Evolutionary conservation across 1,140 invertebrate genomes (phyloP).

Genomic region (Rhyzopertha dominica): DNA sequence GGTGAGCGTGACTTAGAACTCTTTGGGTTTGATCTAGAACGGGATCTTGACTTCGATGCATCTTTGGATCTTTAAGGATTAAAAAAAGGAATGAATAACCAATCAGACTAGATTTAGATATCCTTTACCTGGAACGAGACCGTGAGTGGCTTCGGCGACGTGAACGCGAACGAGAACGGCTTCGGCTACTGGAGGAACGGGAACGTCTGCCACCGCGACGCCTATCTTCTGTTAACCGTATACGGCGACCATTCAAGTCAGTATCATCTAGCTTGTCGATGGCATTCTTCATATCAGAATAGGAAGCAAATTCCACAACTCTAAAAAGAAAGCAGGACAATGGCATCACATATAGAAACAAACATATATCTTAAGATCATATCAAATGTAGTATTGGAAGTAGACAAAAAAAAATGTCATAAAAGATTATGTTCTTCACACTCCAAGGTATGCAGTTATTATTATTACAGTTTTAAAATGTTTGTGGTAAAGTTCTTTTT

Average conservation of each 20-base stretch:
- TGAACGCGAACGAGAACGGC: slow-evolving; percentile 45
- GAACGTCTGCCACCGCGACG: slow-evolving; percentile 38
- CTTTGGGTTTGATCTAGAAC: slow-evolving; percentile 16
- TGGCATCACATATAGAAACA: too few species aligned
- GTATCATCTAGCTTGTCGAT: slow-evolving; percentile 93
- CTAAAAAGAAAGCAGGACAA: slow-evolving; percentile 47
- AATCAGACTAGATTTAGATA: too few species aligned
- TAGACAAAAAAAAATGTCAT: too few species aligned
- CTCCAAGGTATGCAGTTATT: too few species aligned
- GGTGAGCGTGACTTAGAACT: slow-evolving; percentile 15
- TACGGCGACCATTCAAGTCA: slow-evolving; percentile 80
- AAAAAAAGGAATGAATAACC: too few species aligned
- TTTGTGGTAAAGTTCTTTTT: too few species aligned
- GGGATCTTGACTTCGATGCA: slow-evolving; percentile 9
- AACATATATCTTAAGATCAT: too few species aligned
- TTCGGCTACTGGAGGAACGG: slow-evolving; percentile 43
- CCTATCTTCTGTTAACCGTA: slow-evolving; percentile 71
- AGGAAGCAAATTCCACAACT: slow-evolving; percentile 87
- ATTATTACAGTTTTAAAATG: too few species aligned
- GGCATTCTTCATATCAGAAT: slow-evolving; percentile 90
- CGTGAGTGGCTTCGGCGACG: slow-evolving; percentile 44
- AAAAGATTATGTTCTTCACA: too few species aligned
- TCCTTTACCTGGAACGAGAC: slow-evolving; percentile 27
- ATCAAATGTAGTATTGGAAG: too few species aligned
- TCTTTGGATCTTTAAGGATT: too few species aligned